A percentile compares a stretch with the other conserved stretches of the same genome.
Conservation (phyloP, 2,888 invertebrate species). For the Enchytraeus crypticus region DNA sequence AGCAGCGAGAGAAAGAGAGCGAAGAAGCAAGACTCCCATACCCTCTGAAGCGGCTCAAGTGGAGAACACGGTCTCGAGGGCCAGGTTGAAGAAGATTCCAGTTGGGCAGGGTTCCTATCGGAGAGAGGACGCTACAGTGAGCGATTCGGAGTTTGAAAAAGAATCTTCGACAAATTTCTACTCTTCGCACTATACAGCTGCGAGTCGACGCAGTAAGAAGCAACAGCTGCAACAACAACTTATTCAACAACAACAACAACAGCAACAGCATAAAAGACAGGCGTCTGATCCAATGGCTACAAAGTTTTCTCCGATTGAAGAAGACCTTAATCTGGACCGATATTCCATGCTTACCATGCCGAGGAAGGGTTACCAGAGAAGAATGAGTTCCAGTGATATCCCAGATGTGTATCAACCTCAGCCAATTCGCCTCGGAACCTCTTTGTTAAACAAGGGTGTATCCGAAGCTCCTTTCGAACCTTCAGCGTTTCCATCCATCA, state of each 20-base stretch:
- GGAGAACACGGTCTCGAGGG: neutral
- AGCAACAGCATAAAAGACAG: neutral
- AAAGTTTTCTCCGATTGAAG: conserved; percentile 8
- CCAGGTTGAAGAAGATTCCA: neutral
- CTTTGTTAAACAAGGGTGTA: neutral
- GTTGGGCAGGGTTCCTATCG: neutral
- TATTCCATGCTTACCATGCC: neutral
- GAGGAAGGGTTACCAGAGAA: neutral
- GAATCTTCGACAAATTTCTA: neutral
- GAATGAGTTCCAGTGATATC: neutral
- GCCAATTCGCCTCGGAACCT: neutral
- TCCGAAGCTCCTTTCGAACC: no score
- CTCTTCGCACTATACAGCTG: neutral
- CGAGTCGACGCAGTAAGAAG: neutral
- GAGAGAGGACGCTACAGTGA: conserved; percentile 1
- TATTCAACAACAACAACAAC: no score
- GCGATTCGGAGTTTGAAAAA: neutral
- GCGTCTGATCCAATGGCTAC: conserved; percentile 1
- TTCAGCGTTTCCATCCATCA: no score
- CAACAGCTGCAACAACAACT: neutral
- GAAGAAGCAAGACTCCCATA: neutral
- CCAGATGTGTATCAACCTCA: neutral
- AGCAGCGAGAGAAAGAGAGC: conserved; percentile 11
- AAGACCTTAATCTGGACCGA: neutral
- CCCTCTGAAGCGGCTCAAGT: neutral